Conservation (phyloP, 2,888 invertebrate species). For the Beris chalybata region DNA sequence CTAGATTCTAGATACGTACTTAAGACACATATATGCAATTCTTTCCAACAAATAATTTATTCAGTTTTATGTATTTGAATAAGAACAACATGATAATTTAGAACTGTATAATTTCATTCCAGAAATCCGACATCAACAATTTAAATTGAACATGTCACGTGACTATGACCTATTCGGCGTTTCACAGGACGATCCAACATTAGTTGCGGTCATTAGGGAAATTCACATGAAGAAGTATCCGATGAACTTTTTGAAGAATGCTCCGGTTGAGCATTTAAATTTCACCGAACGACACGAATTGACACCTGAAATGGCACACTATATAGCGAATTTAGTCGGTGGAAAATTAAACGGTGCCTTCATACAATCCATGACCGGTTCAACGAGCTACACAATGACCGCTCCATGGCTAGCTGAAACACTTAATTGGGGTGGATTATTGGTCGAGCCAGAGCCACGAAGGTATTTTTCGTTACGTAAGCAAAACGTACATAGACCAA, state of each 20-base stretch:
- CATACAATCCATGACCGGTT: constrained; percentile 66
- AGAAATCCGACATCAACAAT: constrained; percentile 75
- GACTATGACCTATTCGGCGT: constrained; percentile 75
- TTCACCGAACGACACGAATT: constrained; percentile 49
- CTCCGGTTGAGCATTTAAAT: constrained; percentile 46
- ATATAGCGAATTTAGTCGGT: constrained; percentile 52
- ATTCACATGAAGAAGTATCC: constrained; percentile 64
- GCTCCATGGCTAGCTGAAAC: constrained; percentile 72
- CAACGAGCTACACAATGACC: constrained; percentile 64
- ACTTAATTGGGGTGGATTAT: constrained; percentile 73
- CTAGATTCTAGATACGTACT: background rate
- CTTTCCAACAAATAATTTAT: background rate
- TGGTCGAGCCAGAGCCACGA: constrained; percentile 76
- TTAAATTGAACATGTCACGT: constrained; percentile 76
- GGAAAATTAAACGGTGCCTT: constrained; percentile 67
- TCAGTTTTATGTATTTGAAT: background rate
- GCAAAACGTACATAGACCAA: constrained; percentile 61
- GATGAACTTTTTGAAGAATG: constrained; percentile 48
- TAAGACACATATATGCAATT: background rate
- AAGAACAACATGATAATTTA: background rate
- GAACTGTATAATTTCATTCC: constrained; percentile 31
- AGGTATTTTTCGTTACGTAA: constrained; percentile 70
- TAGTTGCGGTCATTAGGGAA: constrained; percentile 74
- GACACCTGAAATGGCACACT: constrained; percentile 51
- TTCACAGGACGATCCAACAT: constrained; percentile 72